These are phyloP conservation scores for Neosilurus hyrtlii DNA, from an alignment of 2,797 vertebrate species.

Conservation along the genomic window DNA sequence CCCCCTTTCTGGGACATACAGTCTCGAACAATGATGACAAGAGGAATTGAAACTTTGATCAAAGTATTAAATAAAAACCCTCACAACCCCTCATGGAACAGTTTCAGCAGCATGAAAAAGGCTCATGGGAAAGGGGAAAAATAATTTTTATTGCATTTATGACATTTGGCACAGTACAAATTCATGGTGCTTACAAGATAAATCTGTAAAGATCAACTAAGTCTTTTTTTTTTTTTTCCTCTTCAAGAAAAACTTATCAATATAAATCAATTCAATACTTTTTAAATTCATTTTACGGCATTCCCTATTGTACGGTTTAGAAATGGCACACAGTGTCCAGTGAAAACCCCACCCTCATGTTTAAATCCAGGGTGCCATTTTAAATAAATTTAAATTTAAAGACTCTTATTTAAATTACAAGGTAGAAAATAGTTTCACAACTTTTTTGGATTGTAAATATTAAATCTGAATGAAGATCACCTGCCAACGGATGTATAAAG, in stretches of 20 bases:
- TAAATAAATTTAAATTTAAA: conserved; percentile 62
- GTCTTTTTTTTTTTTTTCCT: conserved; percentile 69
- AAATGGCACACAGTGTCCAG: conserved; percentile 82
- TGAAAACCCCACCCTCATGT: conserved; percentile 79
- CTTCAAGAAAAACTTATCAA: conserved; percentile 81
- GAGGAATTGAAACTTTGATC: neutral
- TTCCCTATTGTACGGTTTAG: conserved; percentile 81
- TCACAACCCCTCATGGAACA: neutral
- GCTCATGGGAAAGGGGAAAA: conserved; percentile 57
- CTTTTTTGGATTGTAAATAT: conserved; percentile 71
- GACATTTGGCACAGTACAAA: conserved; percentile 96
- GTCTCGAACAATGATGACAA: neutral
- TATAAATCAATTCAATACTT: conserved; percentile 74
- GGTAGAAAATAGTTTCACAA: conserved; percentile 94
- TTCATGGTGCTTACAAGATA: conserved; percentile 87
- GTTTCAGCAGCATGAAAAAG: neutral
- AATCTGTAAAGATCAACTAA: conserved; percentile 84
- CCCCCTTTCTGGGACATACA: neutral
- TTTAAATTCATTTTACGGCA: conserved; percentile 71
- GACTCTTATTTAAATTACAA: conserved; percentile 88
- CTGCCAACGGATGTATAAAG: conserved; percentile 86
- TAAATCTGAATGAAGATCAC: conserved; percentile 87
- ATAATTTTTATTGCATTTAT: conserved; percentile 92
- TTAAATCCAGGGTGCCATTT: conserved; percentile 78
- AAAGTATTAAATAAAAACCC: no score